These are phyloP conservation scores for Gymnocypris eckloni DNA, from an alignment of 2,797 vertebrate species.

Conservation along the genomic window DNA sequence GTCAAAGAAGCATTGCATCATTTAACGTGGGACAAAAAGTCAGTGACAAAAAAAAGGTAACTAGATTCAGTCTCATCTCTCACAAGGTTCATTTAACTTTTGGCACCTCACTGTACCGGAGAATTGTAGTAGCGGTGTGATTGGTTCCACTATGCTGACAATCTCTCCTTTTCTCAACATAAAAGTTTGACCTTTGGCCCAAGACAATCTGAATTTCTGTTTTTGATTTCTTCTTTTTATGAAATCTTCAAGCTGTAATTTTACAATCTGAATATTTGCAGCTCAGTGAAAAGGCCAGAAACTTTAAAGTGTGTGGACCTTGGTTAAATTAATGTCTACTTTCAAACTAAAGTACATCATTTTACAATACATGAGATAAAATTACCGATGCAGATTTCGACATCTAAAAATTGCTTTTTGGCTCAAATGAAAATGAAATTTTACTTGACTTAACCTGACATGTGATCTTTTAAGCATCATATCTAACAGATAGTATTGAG, in stretches of 20 bases:
- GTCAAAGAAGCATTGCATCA: neutral
- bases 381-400: neutral
- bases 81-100: neutral
- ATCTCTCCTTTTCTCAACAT: neutral
- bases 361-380: neutral
- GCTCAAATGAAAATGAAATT: neutral
- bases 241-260: neutral
- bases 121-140: neutral
- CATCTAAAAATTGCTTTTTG: neutral
- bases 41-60: neutral
- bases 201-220: neutral
- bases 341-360: neutral
- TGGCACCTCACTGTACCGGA: neutral
- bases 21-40: neutral
- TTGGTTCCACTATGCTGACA: neutral
- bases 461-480: neutral
- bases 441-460: neutral
- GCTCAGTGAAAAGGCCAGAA: neutral
- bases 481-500: no score
- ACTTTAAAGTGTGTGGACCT: neutral
- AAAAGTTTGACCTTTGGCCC: neutral
- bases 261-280: neutral
- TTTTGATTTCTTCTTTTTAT: neutral
- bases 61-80: slow-evolving; percentile 11
- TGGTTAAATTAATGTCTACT: neutral